Conservation (phyloP, 2,797 vertebrate species). For the Rhinichthys osculus region DNA sequence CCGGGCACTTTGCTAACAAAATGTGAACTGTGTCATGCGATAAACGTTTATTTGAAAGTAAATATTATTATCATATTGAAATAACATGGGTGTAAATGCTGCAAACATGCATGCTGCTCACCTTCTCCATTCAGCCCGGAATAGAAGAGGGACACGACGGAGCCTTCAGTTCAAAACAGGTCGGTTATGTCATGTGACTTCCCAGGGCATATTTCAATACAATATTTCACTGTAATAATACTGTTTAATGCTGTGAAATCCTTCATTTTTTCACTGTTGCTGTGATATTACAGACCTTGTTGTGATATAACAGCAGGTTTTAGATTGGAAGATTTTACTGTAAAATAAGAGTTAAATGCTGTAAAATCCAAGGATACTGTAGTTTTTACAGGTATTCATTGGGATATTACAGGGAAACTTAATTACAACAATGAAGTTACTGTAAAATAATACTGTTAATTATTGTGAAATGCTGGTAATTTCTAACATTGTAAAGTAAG, state of each 20-base stretch:
- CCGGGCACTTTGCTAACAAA: no score
- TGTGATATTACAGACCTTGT: conserved; percentile 14
- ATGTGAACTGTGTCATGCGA: no score
- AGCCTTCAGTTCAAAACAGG: no score
- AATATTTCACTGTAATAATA: conserved; percentile 22
- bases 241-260: conserved; percentile 6
- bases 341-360: conserved; percentile 25
- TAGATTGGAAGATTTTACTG: conserved; percentile 9
- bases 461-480: conserved; percentile 22
- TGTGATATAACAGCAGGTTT: conserved; percentile 18
- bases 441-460: conserved; percentile 13
- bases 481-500: conserved; percentile 8
- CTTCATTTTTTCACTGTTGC: neutral
- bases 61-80: no score
- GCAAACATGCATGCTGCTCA: no score
- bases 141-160: no score
- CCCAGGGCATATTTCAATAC: neutral
- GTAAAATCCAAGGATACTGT: conserved; percentile 2
- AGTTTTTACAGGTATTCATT: conserved; percentile 2
- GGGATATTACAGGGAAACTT: conserved; percentile 13
- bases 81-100: no score
- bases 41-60: no score
- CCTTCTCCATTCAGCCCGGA: no score
- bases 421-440: conserved; percentile 2
- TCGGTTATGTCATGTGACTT: conserved; percentile 17